Conservation (phyloP, 2,797 vertebrate species). For the Poeciliopsis turneri region DNA sequence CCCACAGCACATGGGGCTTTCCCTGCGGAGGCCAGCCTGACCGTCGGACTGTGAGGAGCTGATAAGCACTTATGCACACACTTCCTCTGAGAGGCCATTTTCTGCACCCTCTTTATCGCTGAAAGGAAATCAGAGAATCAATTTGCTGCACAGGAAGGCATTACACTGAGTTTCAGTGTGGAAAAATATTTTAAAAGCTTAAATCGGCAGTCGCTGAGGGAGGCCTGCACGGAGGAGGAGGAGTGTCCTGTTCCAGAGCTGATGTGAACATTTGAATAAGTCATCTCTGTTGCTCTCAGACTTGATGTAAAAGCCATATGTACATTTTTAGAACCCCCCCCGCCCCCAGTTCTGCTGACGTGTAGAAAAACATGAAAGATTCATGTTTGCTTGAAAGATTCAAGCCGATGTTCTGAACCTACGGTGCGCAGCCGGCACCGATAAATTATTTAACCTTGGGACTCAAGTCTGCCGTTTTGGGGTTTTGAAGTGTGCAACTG, state of each 20-base stretch:
- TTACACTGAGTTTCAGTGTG: slow-evolving; percentile 24
- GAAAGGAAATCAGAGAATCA: slow-evolving; percentile 30
- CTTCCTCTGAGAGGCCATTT: slow-evolving; percentile 36
- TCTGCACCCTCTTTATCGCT: slow-evolving; percentile 13
- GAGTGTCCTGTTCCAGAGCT: slow-evolving; percentile 29
- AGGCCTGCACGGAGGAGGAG: neutral
- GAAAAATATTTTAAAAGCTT: slow-evolving; percentile 13
- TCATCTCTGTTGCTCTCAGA: slow-evolving; percentile 46
- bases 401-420: slow-evolving; percentile 81
- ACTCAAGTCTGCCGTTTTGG: slow-evolving; percentile 57
- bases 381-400: slow-evolving; percentile 82
- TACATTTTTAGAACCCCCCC: slow-evolving; percentile 76
- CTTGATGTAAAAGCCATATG: slow-evolving; percentile 64
- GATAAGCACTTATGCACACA: slow-evolving; percentile 42
- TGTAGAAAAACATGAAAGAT: slow-evolving; percentile 78
- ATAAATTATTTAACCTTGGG: slow-evolving; percentile 76
- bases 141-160: slow-evolving; percentile 8
- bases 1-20: slow-evolving; percentile 28
- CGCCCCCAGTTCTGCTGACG: slow-evolving; percentile 74
- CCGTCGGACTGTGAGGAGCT: slow-evolving; percentile 23
- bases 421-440: slow-evolving; percentile 63
- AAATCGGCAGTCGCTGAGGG: slow-evolving; percentile 24
- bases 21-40: slow-evolving; percentile 41
- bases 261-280: slow-evolving; percentile 77
- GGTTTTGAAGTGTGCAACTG: slow-evolving; percentile 42